Base-by-base conservation (phyloP, 2,113 vertebrate genomes). In the Gobius niger region DNA sequence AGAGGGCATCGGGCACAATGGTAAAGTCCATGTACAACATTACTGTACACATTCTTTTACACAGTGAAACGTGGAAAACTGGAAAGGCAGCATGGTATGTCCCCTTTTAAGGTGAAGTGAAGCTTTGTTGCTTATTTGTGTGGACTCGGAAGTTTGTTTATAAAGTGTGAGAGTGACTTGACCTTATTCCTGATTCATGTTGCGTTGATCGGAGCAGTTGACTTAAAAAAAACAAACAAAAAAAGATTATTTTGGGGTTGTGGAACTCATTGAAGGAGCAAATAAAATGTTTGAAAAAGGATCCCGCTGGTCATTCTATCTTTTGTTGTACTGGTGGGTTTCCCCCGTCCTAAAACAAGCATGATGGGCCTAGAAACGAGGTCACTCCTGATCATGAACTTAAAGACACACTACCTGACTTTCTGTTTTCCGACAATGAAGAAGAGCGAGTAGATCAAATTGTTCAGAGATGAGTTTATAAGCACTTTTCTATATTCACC, bases 261-360 rank as follows among this genome's bases (percentile, higher is more conserved):
- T 76, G 19, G 73, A 76, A 81, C 66, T 75, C 66, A 77, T 70
- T 87, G 72, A 81, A 84, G 83, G 82, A 90, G 75, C 85, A 76
- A 89, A 88, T 88, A 89, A 91, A 86, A 73, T 18, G 5, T 73
- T 44, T n/a, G 24, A 53, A 77, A 90, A 85, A 67, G 18, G 51
- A 53, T 13, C 14, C 9, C 15, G 50, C 76, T 19, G 68, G 69
- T 80, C 13, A 7, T 68, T 69, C 50, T 34, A 83, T 44, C 44
- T 34, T 24, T 24, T 24, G 24, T 24, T 24, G n/a, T n/a, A n/a
- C 24, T 24, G 24, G 24, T 24, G 24, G 24, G 24, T 24, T 24
- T 24, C 24, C 24, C 24, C 24, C 24, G 3, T 24, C 24, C 24
- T 24, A 24, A 24, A 24, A 24, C 24, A 2, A 24, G 24, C 24